Evolutionary conservation across 2,888 invertebrate genomes (phyloP).

Genomic region (Drosophila ezoana): DNA sequence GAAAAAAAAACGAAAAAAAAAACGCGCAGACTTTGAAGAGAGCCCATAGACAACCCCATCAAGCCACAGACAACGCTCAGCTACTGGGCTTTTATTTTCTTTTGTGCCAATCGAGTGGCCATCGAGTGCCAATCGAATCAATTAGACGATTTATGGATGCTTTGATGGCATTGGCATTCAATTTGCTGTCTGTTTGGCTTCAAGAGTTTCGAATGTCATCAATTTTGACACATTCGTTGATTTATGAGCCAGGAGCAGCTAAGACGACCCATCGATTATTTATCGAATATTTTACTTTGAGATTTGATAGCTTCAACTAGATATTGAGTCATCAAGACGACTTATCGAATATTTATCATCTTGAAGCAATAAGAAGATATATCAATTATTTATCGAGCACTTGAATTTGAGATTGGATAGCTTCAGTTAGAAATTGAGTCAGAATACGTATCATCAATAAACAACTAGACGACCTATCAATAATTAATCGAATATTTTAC

Average conservation of each 20-base stretch:
- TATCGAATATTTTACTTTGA: background rate
- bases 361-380: too few relatives aligned
- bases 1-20: background rate
- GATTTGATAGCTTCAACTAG: background rate
- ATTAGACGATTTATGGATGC: constrained; percentile 67
- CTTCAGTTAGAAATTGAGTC: background rate
- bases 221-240: constrained; percentile 29
- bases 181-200: constrained; percentile 43
- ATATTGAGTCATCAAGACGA: constrained; percentile 4
- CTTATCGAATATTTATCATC: background rate
- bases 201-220: constrained; percentile 51
- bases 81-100: constrained; percentile 66
- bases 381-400: background rate
- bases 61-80: constrained; percentile 25
- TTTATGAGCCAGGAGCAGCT: constrained; percentile 3
- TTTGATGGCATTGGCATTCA: constrained; percentile 74
- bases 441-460: background rate
- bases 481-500: background rate
- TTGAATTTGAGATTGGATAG: background rate
- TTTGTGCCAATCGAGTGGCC: constrained; percentile 41
- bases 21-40: constrained; percentile 16
- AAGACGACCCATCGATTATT: background rate
- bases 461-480: background rate
- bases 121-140: constrained; percentile 67
- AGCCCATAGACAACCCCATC: constrained; percentile 7